These are phyloP conservation scores for Drosophila merina DNA, from an alignment of 2,888 invertebrate species.

Conservation along the genomic window DNA sequence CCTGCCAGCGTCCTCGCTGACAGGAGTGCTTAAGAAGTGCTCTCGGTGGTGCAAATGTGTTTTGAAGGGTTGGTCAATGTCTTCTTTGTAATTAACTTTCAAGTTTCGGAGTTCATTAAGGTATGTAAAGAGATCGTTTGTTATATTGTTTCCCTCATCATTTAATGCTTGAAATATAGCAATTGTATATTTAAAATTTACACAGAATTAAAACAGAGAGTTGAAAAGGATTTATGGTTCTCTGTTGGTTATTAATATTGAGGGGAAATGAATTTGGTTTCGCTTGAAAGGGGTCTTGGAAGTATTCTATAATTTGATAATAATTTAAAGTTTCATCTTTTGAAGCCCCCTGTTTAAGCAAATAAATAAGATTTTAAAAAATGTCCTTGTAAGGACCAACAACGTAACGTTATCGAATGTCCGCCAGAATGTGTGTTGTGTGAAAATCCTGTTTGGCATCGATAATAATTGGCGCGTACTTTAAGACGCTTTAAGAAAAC, in stretches of 20 bases:
- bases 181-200: neutral
- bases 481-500: conserved; percentile 31
- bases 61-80: conserved; percentile 17
- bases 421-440: neutral
- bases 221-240: neutral
- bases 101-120: conserved; percentile 9
- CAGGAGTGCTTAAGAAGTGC: conserved; percentile 22
- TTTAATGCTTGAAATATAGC: neutral
- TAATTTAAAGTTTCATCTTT: too few species aligned
- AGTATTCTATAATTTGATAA: neutral
- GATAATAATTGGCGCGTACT: conserved; percentile 31
- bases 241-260: neutral
- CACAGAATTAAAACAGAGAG: neutral
- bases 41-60: conserved; percentile 26
- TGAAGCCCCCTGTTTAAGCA: too few species aligned
- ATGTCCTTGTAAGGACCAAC: neutral
- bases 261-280: neutral
- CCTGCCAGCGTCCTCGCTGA: conserved; percentile 22
- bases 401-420: conserved; percentile 26
- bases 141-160: conserved; percentile 4
- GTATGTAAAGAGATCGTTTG: neutral
- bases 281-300: too few species aligned
- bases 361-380: too few species aligned
- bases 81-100: conserved; percentile 19
- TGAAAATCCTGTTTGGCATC: conserved; percentile 3